phyloP scores from a whole-genome alignment of 2,113 vertebrate genomes.

The Sander lucioperca region DNA sequence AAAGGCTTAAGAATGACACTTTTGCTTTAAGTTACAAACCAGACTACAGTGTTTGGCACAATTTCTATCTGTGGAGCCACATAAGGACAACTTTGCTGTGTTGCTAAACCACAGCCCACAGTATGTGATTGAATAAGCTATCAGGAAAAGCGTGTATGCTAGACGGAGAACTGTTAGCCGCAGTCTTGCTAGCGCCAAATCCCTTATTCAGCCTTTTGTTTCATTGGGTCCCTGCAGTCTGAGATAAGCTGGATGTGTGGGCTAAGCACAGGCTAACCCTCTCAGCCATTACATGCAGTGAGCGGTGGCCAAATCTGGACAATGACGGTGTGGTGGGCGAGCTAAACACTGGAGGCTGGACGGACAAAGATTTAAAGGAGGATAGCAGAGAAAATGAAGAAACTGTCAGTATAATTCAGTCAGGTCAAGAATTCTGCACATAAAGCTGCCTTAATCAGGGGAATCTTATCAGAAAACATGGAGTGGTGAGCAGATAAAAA shows the following conservation, averaged over 20 bases:
- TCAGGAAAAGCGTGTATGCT: slow-evolving; percentile 23
- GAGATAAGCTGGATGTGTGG: slow-evolving; percentile 68
- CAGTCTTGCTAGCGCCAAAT: slow-evolving; percentile 56
- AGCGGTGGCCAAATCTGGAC: slow-evolving; percentile 58
- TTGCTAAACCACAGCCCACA: neutral
- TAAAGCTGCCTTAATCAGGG: neutral
- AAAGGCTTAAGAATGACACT: neutral
- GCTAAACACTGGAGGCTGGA: slow-evolving; percentile 11
- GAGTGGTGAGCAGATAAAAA: neutral
- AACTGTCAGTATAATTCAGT: slow-evolving; percentile 3
- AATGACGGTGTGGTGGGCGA: slow-evolving; percentile 40
- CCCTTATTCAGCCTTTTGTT: slow-evolving; percentile 66
- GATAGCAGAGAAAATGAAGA: slow-evolving; percentile 11
- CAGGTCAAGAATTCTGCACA: neutral
- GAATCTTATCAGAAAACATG: slow-evolving; percentile 23
- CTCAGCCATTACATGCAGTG: slow-evolving; percentile 51
- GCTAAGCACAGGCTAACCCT: slow-evolving; percentile 54
- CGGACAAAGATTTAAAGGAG: slow-evolving; percentile 33
- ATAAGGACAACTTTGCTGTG: neutral
- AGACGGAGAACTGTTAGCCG: slow-evolving; percentile 36
- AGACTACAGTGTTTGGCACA: neutral
- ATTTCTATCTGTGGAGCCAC: slow-evolving; percentile 6
- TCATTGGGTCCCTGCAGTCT: slow-evolving; percentile 56
- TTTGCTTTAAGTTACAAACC: neutral
- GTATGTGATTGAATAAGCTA: slow-evolving; percentile 35